These are phyloP conservation scores for Gallinago jamesoni DNA, from an alignment of 2,113 vertebrate species.

Conservation along the genomic window DNA sequence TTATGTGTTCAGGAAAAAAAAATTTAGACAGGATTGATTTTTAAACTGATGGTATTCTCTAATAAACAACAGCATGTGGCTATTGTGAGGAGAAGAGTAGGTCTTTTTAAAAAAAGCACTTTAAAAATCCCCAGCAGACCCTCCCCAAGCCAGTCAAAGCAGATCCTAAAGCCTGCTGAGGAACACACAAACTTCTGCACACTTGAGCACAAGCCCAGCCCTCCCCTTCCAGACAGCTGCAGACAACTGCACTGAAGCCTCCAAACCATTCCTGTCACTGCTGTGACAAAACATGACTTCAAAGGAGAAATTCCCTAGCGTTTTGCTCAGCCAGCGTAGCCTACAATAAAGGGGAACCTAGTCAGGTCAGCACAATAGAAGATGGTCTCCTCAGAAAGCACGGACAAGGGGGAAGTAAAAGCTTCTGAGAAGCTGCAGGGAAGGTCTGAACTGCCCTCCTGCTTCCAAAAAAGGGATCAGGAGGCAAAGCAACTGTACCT, in stretches of 20 bases:
- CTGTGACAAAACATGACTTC: not conserved
- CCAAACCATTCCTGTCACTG: not conserved
- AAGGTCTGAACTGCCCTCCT: not conserved
- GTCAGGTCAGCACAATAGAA: not conserved
- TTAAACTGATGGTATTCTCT: not conserved
- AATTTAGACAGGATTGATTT: not conserved
- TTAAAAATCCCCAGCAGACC: not conserved
- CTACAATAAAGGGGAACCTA: not conserved
- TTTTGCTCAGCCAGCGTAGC: not conserved
- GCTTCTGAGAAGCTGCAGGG: not conserved
- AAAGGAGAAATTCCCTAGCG: not conserved
- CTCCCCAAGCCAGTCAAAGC: not conserved
- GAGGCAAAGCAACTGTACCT: not conserved
- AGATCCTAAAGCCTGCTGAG: not conserved
- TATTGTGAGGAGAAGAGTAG: not conserved
- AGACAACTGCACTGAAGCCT: conserved; percentile 27
- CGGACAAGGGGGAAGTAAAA: not conserved
- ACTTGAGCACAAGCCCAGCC: not conserved
- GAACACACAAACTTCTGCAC: not conserved
- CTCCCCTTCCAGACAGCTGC: conserved; percentile 35
- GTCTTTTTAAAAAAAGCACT: not conserved
- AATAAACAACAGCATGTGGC: not conserved
- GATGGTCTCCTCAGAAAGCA: not conserved
- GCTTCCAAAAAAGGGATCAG: not conserved
- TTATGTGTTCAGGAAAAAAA: not conserved